A percentile compares a stretch with the other conserved stretches of the same genome.
Evolutionary conservation across 1,140 invertebrate genomes (phyloP).

Genomic region (Musca vetustissima): DNA sequence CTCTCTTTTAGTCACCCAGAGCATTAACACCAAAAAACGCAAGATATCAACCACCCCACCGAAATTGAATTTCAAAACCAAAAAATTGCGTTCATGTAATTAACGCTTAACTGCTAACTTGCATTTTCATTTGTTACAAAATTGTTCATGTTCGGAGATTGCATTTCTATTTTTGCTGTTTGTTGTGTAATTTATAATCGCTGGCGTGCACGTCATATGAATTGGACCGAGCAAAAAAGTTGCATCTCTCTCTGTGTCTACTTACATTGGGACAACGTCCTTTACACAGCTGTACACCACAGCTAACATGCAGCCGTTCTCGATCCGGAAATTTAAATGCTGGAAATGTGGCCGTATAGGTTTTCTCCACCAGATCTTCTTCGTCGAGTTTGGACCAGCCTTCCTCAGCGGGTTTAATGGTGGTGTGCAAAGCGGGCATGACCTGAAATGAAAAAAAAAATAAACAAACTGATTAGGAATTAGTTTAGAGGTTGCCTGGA

Average conservation of each 20-base stretch:
- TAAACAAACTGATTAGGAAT: too few relatives aligned
- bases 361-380: conserved; percentile 53
- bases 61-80: too few relatives aligned
- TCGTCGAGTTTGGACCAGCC: conserved; percentile 54
- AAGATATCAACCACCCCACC: too few relatives aligned
- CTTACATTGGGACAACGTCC: conserved; percentile 65
- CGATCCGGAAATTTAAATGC: conserved; percentile 80
- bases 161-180: not conserved
- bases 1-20: too few relatives aligned
- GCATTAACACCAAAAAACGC: too few relatives aligned
- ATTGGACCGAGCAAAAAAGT: too few relatives aligned
- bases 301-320: conserved; percentile 69
- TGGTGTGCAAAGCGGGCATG: conserved; percentile 50
- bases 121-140: conserved; percentile 16
- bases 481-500: too few relatives aligned
- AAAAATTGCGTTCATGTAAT: not conserved
- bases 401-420: conserved; percentile 46
- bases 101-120: conserved; percentile 18
- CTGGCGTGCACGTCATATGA: not conserved
- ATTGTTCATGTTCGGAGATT: conserved; percentile 1
- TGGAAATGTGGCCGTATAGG: conserved; percentile 65
- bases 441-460: conserved; percentile 36
- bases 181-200: not conserved
- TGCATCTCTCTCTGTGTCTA: too few relatives aligned
- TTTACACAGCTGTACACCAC: conserved; percentile 68